A percentile compares a stretch with the other conserved stretches of the same genome.
Conservation (phyloP, 2,888 invertebrate genomes). For the Nebria brevicollis region DNA sequence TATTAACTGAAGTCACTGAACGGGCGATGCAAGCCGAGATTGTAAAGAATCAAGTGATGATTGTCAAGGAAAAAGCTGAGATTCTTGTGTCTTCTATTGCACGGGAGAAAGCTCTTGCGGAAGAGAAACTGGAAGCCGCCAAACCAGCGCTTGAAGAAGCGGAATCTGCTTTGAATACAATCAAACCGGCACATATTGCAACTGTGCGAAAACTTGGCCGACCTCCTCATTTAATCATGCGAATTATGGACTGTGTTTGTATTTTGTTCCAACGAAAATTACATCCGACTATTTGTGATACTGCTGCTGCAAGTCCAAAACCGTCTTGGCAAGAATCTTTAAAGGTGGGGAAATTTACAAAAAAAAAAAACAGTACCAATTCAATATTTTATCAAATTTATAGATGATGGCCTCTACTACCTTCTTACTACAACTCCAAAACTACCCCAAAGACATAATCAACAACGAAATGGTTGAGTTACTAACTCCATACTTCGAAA, state of each 20-base stretch:
- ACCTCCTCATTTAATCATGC: conserved; percentile 96
- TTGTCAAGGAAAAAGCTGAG: conserved; percentile 96
- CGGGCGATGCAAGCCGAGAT: conserved; percentile 95
- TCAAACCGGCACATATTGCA: conserved; percentile 94
- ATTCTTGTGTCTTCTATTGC: conserved; percentile 86
- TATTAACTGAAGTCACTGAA: conserved; percentile 84
- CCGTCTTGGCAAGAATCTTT: conserved; percentile 97
- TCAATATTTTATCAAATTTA: conserved; percentile 44
- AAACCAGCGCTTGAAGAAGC: conserved; percentile 96
- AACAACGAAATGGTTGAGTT: conserved; percentile 98
- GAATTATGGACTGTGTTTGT: conserved; percentile 97
- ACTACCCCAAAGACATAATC: conserved; percentile 95
- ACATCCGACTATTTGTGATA: conserved; percentile 84
- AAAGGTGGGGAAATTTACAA: conserved; percentile 68
- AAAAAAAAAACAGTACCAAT: too few relatives aligned
- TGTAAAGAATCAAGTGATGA: conserved; percentile 94
- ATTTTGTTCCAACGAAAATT: conserved; percentile 91
- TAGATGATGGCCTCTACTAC: conserved; percentile 96
- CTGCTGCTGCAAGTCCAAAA: conserved; percentile 85
- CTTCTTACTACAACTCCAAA: conserved; percentile 89
- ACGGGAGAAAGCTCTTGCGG: conserved; percentile 89
- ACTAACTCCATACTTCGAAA: conserved; percentile 88
- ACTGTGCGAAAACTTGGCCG: conserved; percentile 94
- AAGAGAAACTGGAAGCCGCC: conserved; percentile 93
- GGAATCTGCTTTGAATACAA: conserved; percentile 93